These are phyloP conservation scores for Phylloscopus collybita DNA, from an alignment of 2,797 vertebrate genomes.

Conservation along the genomic window DNA sequence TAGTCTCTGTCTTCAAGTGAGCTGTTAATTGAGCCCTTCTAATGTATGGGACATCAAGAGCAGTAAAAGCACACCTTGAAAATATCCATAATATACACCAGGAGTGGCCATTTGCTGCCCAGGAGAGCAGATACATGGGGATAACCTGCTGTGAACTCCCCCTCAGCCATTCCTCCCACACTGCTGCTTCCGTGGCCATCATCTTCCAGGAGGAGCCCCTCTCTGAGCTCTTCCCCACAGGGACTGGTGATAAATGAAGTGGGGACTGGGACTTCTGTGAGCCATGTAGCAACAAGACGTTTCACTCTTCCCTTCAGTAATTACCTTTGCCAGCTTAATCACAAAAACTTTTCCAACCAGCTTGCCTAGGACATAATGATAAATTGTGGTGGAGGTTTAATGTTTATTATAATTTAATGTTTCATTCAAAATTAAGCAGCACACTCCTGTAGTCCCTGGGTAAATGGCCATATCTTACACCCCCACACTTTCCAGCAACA, in stretches of 20 bases:
- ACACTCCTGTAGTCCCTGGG: neutral
- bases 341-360: constrained; percentile 44
- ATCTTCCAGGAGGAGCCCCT: neutral
- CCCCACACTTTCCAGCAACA: neutral
- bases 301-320: constrained; percentile 20
- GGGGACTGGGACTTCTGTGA: neutral
- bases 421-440: constrained; percentile 63
- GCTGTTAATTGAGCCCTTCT: neutral
- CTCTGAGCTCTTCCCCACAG: neutral
- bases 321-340: constrained; percentile 33
- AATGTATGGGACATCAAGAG: neutral
- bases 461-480: neutral
- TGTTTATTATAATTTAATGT: constrained; percentile 53
- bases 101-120: neutral
- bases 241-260: neutral
- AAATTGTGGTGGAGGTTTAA: constrained; percentile 32
- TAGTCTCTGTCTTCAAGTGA: neutral
- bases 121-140: neutral
- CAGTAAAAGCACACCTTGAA: neutral
- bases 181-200: neutral
- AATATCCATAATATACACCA: neutral
- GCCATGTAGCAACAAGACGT: neutral
- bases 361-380: constrained; percentile 31
- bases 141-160: neutral
- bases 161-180: neutral